phyloP scores from a whole-genome alignment of 2,888 invertebrate genomes.

The Cryptops parisi region DNA sequence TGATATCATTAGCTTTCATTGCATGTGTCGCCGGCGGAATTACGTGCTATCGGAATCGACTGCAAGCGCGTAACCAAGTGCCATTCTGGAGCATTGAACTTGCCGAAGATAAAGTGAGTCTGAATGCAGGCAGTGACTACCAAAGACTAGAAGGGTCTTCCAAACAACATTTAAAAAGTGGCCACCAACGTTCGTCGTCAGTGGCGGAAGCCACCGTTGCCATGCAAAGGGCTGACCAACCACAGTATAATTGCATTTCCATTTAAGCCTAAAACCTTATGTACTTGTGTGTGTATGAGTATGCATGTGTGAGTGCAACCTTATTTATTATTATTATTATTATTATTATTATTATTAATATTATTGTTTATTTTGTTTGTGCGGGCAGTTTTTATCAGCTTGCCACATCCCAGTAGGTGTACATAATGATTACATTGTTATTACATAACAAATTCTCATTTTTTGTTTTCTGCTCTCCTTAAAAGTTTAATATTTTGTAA shows the following conservation, averaged over 20 bases:
- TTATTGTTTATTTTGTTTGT: too few relatives aligned
- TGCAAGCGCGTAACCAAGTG: conserved; percentile 10
- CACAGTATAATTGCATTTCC: conserved; percentile 17
- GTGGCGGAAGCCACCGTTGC: conserved; percentile 10
- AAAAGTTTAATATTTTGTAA: too few relatives aligned
- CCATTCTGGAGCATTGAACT: conserved; percentile 18
- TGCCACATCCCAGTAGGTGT: too few relatives aligned
- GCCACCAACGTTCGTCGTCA: conserved; percentile 8
- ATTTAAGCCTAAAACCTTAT: conserved; percentile 10
- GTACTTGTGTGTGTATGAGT: too few relatives aligned
- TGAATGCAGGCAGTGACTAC: conserved; percentile 15
- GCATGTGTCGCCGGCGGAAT: conserved; percentile 15
- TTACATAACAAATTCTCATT: too few relatives aligned
- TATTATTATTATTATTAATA: too few relatives aligned
- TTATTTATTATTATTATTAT: too few relatives aligned
- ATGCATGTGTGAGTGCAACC: too few relatives aligned
- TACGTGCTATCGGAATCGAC: conserved; percentile 11
- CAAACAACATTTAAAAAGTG: neutral
- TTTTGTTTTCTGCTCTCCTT: too few relatives aligned
- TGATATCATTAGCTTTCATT: conserved; percentile 15
- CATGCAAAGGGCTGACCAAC: conserved; percentile 10
- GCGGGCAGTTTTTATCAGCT: too few relatives aligned
- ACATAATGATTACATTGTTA: too few relatives aligned
- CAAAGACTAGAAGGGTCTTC: conserved; percentile 16
- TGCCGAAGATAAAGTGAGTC: conserved; percentile 16